Evolutionary conservation across 2,888 invertebrate genomes (phyloP), one percentile per base, ranked within the genome.

Genomic region (Pseudococcus viburni): DNA sequence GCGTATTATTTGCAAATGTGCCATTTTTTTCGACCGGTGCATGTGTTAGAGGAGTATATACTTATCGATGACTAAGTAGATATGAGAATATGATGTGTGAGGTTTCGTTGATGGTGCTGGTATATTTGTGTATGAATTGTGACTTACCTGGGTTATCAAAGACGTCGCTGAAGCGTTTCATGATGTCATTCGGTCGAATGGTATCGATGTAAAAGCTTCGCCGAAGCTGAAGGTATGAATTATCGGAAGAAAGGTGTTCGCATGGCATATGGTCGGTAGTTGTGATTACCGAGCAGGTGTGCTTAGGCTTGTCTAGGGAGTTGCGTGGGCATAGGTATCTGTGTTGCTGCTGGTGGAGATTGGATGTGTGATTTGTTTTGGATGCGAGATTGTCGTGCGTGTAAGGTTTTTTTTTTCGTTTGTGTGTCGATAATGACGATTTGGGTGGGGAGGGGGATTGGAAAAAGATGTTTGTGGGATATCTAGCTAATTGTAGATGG

Each of bases 171-270:
- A 15, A 73, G 33, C 73, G 73, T 64, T 64, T 64, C 64, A 33
- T 73, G 73, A 73, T 73, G 33, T 73, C 73, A 33, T 73, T 33
- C 17, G 15, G 64, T 64, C n/a, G 55, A 55, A 55, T 68, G 26
- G 26, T 68, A 68, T 68, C 68, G 68, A 33, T 33, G 33, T 33
- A 73, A 73, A 33, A 64, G 64, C 64, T 64, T 19, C 64, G 19
- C 22, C 22, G 22, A 59, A 51, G 51, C 1, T 15, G 33, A 33
- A 73, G 73, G 73, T 73, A 73, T 73, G 33, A 64, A 73, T 73
- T 73, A 73, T 73, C 73, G 33, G 33, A 73, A 73, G 73, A 73
- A 73, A 73, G 73, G 73, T 73, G 73, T 73, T 73, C 73, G 73
- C 33, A 73, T 73, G 39, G 73, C 73, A 73, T 73, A 73, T 73